Percentiles rank a stretch among this genome's conserved stretches.
Evolutionary conservation across 2,797 vertebrate species (phyloP).

Genomic region (Anomalospiza imberbis): DNA sequence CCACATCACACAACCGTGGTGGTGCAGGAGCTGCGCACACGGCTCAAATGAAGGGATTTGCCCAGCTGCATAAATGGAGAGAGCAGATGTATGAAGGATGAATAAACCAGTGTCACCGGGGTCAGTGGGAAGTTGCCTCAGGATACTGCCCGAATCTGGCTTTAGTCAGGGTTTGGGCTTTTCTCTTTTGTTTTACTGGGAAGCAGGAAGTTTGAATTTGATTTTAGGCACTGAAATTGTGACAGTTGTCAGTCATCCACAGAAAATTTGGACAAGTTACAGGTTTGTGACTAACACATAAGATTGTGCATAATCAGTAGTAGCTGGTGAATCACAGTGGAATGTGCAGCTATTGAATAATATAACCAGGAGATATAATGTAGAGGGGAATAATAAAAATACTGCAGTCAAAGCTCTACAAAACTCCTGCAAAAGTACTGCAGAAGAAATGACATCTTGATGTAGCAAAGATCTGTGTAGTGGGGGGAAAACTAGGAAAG

Average conservation of each 20-base stretch:
- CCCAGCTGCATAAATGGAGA: background rate
- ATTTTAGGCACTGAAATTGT: background rate
- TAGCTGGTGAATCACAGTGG: background rate
- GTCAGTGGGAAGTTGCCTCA: background rate
- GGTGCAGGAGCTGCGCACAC: rapidly evolving
- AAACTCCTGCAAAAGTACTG: background rate
- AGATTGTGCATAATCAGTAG: background rate
- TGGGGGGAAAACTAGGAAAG: background rate
- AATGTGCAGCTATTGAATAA: background rate
- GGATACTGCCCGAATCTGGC: background rate
- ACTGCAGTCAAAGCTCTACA: background rate
- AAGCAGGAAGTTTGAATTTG: background rate
- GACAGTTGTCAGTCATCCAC: background rate
- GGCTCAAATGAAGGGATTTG: background rate
- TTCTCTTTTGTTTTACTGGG: background rate
- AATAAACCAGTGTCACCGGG: background rate
- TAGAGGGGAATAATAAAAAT: background rate
- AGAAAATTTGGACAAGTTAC: background rate
- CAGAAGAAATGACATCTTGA: background rate
- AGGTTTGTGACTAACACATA: background rate
- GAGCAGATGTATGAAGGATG: background rate
- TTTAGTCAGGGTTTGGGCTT: background rate
- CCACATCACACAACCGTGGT: rapidly evolving
- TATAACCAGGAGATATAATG: background rate
- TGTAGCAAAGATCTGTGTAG: background rate